These are phyloP conservation scores for Drosophila lacteicornis DNA, from an alignment of 1,140 invertebrate genomes.

Conservation along the genomic window DNA sequence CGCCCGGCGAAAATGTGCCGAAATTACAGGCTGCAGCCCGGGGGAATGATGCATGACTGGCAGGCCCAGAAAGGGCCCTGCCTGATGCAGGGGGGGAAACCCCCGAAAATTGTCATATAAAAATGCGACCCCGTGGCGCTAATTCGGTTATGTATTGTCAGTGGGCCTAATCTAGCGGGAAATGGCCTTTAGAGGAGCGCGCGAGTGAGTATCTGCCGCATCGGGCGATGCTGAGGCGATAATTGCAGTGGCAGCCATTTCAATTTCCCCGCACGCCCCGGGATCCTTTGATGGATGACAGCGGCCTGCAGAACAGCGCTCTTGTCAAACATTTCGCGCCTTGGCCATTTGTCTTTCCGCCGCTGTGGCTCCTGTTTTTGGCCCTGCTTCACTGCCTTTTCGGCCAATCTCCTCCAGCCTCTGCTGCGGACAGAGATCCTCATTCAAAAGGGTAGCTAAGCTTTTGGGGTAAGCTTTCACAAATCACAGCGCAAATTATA, in stretches of 20 bases:
- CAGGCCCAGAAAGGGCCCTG: slow-evolving; percentile 6
- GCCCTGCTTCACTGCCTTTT: neutral
- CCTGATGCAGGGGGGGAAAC: neutral
- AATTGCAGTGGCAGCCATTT: slow-evolving; percentile 79
- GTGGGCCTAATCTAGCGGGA: slow-evolving; percentile 73
- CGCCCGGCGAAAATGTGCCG: slow-evolving; percentile 12
- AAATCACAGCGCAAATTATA: neutral
- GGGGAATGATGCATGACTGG: slow-evolving; percentile 68
- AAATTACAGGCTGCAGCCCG: slow-evolving; percentile 67
- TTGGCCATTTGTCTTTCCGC: slow-evolving; percentile 75
- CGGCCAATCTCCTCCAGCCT: slow-evolving; percentile 10
- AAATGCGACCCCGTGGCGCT: slow-evolving; percentile 61
- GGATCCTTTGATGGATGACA: slow-evolving; percentile 68
- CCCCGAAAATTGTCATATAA: slow-evolving; percentile 46
- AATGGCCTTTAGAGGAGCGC: slow-evolving; percentile 30
- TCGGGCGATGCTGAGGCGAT: slow-evolving; percentile 53
- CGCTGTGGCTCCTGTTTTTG: slow-evolving; percentile 1
- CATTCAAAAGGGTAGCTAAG: slow-evolving; percentile 8
- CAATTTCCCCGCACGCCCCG: slow-evolving; percentile 58
- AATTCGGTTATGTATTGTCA: slow-evolving; percentile 78
- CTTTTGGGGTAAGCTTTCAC: neutral
- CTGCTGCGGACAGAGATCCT: neutral
- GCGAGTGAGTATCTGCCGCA: slow-evolving; percentile 1
- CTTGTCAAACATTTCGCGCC: slow-evolving; percentile 77
- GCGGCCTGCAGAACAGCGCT: slow-evolving; percentile 35